A percentile compares a stretch with the other conserved stretches of the same genome.
These are phyloP conservation scores for Ispidina picta DNA, from an alignment of 2,797 vertebrate genomes.

Conservation along the genomic window DNA sequence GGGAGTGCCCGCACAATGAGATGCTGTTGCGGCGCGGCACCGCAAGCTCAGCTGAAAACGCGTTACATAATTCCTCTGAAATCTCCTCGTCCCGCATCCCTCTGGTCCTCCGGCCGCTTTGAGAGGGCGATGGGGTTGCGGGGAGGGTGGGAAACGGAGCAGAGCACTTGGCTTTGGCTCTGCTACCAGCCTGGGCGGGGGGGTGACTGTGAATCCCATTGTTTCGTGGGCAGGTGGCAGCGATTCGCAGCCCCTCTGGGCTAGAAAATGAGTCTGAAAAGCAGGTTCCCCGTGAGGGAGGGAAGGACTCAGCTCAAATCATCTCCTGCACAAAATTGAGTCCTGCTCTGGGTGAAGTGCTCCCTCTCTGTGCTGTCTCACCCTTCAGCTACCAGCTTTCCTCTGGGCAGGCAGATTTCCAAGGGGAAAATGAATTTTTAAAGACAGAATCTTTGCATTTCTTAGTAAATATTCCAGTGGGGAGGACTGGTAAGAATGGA, in stretches of 20 bases:
- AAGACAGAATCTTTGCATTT: not conserved
- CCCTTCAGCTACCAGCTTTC: not conserved
- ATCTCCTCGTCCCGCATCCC: not conserved
- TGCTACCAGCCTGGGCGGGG: not conserved
- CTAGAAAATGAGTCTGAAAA: not conserved
- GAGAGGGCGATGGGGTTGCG: not conserved
- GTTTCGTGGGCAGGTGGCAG: not conserved
- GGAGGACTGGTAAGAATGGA: not conserved
- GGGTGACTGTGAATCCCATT: not conserved
- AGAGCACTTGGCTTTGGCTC: not conserved
- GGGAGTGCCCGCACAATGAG: not conserved
- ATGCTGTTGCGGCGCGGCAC: not conserved
- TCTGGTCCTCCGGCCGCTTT: fast-evolving
- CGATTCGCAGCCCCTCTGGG: not conserved
- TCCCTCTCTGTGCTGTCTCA: not conserved
- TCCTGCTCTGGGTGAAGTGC: not conserved
- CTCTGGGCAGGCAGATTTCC: not conserved
- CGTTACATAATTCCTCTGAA: not conserved
- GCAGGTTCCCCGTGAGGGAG: not conserved
- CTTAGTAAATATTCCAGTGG: too few relatives aligned
- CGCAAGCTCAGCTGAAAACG: not conserved
- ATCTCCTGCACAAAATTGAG: not conserved
- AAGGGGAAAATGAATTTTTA: not conserved
- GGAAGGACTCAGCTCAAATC: not conserved
- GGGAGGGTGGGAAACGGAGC: fast-evolving